phyloP scores from a whole-genome alignment of 1,140 invertebrate species.

The Mactra quadrangularis region DNA sequence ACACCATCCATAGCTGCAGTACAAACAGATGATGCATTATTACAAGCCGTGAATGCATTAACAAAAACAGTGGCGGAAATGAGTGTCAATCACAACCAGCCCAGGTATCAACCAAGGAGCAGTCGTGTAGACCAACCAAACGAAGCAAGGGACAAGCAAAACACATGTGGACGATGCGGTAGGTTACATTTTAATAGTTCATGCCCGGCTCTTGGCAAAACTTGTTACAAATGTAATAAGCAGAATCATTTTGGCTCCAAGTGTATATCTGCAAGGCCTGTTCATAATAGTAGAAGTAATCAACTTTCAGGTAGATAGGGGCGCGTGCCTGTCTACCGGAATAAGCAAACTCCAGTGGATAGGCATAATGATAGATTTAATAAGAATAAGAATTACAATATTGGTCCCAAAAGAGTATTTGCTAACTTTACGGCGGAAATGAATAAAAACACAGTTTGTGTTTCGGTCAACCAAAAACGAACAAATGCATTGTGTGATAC shows the following conservation, averaged over 20 bases:
- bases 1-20: no score
- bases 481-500: no score
- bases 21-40: not conserved
- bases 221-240: not conserved
- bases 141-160: not conserved
- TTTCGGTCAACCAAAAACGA: no score
- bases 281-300: not conserved
- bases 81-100: not conserved
- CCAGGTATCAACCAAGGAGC: not conserved
- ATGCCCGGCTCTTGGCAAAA: not conserved
- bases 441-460: no score
- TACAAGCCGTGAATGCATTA: not conserved
- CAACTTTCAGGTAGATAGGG: no score
- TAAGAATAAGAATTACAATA: no score
- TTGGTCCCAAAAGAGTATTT: no score
- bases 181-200: not conserved
- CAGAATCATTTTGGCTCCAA: not conserved
- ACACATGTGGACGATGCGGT: slow-evolving; percentile 3
- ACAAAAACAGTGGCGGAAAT: not conserved
- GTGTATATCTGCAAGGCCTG: not conserved
- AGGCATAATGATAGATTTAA: no score
- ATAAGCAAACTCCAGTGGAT: no score
- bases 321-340: not conserved
- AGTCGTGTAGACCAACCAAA: not conserved
- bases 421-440: no score